A percentile compares a stretch with the other conserved stretches of the same genome.
phyloP scores from a whole-genome alignment of 2,888 invertebrate species.

The Drosophila borborema region DNA sequence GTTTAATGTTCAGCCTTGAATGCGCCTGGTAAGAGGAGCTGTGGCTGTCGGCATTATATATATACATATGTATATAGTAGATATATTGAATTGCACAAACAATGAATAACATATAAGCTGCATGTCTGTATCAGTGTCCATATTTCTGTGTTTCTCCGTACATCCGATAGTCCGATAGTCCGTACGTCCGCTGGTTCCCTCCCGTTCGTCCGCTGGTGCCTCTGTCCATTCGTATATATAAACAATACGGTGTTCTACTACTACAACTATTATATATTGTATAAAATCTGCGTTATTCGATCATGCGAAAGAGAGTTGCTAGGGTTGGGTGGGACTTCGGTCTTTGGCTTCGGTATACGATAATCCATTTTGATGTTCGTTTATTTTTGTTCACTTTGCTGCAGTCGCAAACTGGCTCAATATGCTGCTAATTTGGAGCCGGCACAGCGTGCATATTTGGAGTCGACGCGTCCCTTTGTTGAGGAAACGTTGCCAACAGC shows the following conservation, averaged over 20 bases:
- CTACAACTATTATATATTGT: neutral
- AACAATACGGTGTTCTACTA: neutral
- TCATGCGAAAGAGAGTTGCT: neutral
- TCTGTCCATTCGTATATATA: too few species aligned
- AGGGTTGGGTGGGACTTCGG: neutral
- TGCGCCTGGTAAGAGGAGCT: neutral
- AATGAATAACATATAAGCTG: neutral
- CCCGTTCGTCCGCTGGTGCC: too few species aligned
- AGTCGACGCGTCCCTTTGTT: constrained; percentile 65
- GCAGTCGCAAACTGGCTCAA: constrained; percentile 77
- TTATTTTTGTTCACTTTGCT: neutral
- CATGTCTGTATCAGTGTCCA: neutral
- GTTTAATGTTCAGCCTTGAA: neutral
- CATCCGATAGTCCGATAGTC: too few species aligned
- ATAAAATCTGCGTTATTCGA: neutral
- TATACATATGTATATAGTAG: neutral
- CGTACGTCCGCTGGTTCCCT: too few species aligned
- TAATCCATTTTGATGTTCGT: neutral
- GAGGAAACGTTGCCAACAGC: constrained; percentile 66
- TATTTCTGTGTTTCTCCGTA: too few species aligned
- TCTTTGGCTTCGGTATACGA: neutral
- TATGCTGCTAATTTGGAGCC: constrained; percentile 77
- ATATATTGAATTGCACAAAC: neutral
- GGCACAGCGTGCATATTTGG: constrained; percentile 73
- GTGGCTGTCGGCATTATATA: neutral